Conservation (phyloP, 1,140 invertebrate genomes). For the Patella vulgata region DNA sequence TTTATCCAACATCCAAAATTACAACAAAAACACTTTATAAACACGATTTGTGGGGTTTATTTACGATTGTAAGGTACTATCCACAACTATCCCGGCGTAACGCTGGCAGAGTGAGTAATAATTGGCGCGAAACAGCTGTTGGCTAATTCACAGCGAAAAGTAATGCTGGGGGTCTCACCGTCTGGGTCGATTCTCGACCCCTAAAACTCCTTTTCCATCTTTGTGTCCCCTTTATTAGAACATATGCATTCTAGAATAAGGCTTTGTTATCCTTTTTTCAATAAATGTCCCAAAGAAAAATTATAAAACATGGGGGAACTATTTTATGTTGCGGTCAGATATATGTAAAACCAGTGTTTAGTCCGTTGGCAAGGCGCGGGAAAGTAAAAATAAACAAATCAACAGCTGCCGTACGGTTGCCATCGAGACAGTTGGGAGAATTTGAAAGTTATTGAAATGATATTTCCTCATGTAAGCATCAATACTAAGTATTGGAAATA, state of each 20-base stretch:
- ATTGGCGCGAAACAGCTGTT: constrained; percentile 64
- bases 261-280: too few species aligned
- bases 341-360: constrained; percentile 26
- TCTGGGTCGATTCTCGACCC: too few species aligned
- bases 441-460: constrained; percentile 1
- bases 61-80: constrained; percentile 24
- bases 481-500: too few species aligned
- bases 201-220: too few species aligned
- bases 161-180: not conserved
- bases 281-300: constrained; percentile 2
- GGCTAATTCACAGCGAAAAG: constrained; percentile 47
- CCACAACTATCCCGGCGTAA: constrained; percentile 45
- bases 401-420: constrained; percentile 39
- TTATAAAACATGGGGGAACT: constrained; percentile 46
- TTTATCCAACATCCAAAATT: not conserved
- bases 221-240: too few species aligned
- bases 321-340: constrained; percentile 33
- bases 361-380: constrained; percentile 55
- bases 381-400: constrained; percentile 51
- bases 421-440: constrained; percentile 34
- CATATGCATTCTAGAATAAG: too few species aligned
- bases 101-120: constrained; percentile 57
- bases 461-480: too few species aligned
- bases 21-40: constrained; percentile 9
- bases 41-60: constrained; percentile 12